Conservation (phyloP, 2,888 invertebrate species). For the Branchellion lobata region DNA sequence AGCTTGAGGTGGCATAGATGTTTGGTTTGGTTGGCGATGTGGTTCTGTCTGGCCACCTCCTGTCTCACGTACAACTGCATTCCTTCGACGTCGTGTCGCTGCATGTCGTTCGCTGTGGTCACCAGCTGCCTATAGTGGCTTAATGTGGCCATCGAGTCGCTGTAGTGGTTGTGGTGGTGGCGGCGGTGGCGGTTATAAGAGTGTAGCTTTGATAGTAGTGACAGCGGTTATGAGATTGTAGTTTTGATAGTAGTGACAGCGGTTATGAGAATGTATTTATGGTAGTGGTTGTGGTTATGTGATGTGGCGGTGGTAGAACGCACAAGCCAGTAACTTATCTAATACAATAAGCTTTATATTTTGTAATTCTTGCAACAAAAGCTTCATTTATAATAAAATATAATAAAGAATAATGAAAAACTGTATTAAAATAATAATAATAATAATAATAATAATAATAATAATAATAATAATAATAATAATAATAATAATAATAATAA, state of each 20-base stretch:
- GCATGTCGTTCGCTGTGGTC: constrained; percentile 50
- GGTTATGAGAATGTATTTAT: too few species aligned
- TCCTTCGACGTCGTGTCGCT: constrained; percentile 55
- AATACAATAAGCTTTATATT: too few species aligned
- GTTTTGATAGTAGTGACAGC: neutral
- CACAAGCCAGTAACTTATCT: too few species aligned
- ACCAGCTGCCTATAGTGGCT: constrained; percentile 50
- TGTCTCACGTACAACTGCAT: constrained; percentile 56
- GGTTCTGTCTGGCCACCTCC: constrained; percentile 57
- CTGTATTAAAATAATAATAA: too few species aligned
- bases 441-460: too few species aligned
- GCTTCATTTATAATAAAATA: too few species aligned
- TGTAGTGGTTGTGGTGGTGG: constrained; percentile 35
- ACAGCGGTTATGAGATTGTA: neutral
- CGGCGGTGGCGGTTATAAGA: neutral
- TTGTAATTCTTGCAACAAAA: too few species aligned
- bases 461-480: too few species aligned
- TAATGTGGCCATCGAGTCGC: constrained; percentile 50
- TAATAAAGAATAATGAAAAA: too few species aligned
- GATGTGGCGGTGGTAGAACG: too few species aligned
- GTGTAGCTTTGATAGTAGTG: neutral
- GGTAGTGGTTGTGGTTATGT: too few species aligned
- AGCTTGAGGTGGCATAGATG: constrained; percentile 50
- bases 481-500: too few species aligned
- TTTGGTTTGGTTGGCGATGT: constrained; percentile 55